A percentile compares a stretch with the other conserved stretches of the same genome.
phyloP scores from a whole-genome alignment of 1,140 invertebrate genomes.

The Sarcophaga peregrina region DNA sequence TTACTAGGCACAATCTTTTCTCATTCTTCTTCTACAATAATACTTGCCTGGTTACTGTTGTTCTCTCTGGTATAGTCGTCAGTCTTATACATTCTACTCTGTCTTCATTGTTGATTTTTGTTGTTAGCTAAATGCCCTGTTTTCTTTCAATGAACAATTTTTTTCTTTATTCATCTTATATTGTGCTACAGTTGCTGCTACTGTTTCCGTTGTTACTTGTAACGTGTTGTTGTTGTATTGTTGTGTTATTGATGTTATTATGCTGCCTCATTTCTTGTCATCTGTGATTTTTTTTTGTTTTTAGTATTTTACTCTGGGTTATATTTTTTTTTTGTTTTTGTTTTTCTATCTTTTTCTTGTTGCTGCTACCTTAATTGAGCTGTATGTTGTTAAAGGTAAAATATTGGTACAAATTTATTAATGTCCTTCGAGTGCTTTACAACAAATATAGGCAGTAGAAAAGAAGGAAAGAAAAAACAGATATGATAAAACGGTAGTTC shows the following conservation, averaged over 20 bases:
- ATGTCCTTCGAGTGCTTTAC: slow-evolving; percentile 1
- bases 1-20: background rate
- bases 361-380: slow-evolving; percentile 14
- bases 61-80: background rate
- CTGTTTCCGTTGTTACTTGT: background rate
- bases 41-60: background rate
- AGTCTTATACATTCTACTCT: background rate
- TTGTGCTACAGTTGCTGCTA: slow-evolving; percentile 3
- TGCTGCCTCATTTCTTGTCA: background rate
- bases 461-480: no score
- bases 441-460: no score
- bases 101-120: background rate
- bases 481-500: background rate
- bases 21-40: no score
- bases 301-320: background rate
- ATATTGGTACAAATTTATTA: background rate
- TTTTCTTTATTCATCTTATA: background rate
- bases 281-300: background rate
- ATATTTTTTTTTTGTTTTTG: slow-evolving; percentile 1
- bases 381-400: slow-evolving; percentile 26
- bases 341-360: background rate
- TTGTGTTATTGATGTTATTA: slow-evolving; percentile 40
- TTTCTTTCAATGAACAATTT: background rate
- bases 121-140: background rate
- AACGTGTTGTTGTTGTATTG: background rate